Evolutionary conservation across 2,113 vertebrate genomes (phyloP).

Genomic region (Paradoxurus hermaphroditus): DNA sequence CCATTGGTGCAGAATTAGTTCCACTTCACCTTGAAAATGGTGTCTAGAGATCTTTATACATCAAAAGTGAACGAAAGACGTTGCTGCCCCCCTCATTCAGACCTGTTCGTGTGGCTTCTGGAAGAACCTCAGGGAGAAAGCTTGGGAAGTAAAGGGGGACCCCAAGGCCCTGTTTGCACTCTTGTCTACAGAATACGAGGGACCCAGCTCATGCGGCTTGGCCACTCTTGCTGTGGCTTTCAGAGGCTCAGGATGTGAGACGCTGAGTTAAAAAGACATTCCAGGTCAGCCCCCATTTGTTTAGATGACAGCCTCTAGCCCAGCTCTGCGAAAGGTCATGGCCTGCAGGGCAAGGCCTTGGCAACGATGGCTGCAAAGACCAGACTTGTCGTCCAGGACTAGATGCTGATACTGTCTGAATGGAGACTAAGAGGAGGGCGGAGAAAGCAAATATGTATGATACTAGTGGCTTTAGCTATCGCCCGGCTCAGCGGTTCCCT

Average conservation of each 20-base stretch:
- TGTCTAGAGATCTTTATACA: neutral
- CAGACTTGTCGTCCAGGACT: neutral
- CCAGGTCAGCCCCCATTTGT: neutral
- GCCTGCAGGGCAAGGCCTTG: neutral
- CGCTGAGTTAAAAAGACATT: neutral
- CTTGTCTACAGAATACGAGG: neutral
- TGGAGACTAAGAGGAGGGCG: neutral
- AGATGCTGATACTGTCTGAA: conserved; percentile 15
- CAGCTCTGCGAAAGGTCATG: conserved; percentile 1
- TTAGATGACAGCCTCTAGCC: neutral
- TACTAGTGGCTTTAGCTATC: neutral
- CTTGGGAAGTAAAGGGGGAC: neutral
- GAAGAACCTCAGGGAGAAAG: neutral
- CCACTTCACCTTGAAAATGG: neutral
- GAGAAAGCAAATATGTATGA: neutral
- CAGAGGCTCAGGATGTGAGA: neutral
- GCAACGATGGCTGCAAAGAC: neutral
- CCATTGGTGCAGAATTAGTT: neutral
- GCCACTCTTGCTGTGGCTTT: neutral
- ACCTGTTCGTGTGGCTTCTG: neutral
- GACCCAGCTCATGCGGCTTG: neutral
- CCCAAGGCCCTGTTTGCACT: neutral
- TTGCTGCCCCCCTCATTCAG: neutral
- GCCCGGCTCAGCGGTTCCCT: neutral
- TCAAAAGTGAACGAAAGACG: neutral